Evolutionary conservation across 92 coral and sea anemone species (phyloP).

Genomic region (Galaxea fascicularis): DNA sequence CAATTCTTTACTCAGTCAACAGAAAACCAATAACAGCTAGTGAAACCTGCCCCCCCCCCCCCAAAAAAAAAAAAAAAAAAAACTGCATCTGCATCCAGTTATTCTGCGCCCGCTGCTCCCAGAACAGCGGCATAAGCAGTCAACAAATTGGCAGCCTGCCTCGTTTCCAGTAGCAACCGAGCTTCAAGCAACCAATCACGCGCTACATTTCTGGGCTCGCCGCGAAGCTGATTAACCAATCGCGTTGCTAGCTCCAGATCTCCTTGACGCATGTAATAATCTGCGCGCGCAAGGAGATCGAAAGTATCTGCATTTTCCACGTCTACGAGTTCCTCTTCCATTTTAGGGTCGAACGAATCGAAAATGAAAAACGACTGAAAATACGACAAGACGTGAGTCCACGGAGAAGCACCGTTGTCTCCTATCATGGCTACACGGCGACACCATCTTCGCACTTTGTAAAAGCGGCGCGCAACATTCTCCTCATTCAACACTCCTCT

Average conservation of each 20-base stretch:
- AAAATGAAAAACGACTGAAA: constrained; percentile 91
- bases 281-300: constrained; percentile 91
- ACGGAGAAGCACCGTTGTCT: constrained; percentile 85
- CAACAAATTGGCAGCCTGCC: constrained; percentile 88
- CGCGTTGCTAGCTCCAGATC: constrained; percentile 96
- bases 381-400: constrained; percentile 90
- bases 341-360: constrained; percentile 80
- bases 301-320: constrained; percentile 83
- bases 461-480: constrained; percentile 80
- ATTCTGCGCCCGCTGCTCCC: constrained; percentile 59
- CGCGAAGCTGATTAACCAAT: constrained; percentile 93
- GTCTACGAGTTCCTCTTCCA: constrained; percentile 85
- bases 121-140: constrained; percentile 90
- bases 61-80: too few species aligned
- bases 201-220: constrained; percentile 92
- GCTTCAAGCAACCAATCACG: constrained; percentile 94
- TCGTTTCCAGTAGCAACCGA: constrained; percentile 91
- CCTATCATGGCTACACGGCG: constrained; percentile 94
- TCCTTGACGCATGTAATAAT: constrained; percentile 85
- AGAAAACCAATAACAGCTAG: not conserved
- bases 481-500: constrained; percentile 89
- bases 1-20: not conserved
- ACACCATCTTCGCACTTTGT: constrained; percentile 83
- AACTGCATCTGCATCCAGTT: not conserved
- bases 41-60: not conserved